Evolutionary conservation across 92 coral and sea anemone species (phyloP).

Genomic region (Bergia puertoricense): DNA sequence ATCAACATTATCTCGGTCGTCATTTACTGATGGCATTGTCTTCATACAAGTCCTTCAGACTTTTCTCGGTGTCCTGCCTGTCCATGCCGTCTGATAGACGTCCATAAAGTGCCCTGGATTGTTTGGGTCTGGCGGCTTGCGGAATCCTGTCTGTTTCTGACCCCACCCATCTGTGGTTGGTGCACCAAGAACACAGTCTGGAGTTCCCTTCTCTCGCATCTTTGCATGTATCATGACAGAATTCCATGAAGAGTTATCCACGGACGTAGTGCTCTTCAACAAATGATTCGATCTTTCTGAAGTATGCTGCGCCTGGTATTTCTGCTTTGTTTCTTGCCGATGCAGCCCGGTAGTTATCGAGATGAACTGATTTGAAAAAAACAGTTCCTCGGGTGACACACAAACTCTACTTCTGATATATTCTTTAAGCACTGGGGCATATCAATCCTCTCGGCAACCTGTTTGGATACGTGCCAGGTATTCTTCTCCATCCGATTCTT

Average conservation of each 20-base stretch:
- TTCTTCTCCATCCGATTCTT: conserved; percentile 45
- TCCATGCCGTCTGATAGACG: conserved; percentile 14
- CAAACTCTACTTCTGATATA: conserved; percentile 24
- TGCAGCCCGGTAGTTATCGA: conserved; percentile 10
- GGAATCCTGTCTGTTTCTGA: conserved; percentile 43
- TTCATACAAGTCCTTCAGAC: conserved; percentile 24
- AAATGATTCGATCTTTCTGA: conserved; percentile 5
- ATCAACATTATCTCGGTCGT: conserved; percentile 18
- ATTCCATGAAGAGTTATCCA: conserved; percentile 16
- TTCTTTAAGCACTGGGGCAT: conserved; percentile 31
- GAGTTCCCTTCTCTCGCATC: background rate
- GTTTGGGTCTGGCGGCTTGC: conserved; percentile 25
- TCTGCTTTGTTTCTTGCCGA: conserved; percentile 3
- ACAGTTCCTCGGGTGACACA: background rate
- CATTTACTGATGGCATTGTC: background rate
- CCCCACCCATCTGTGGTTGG: conserved; percentile 40
- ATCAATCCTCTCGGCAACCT: conserved; percentile 38
- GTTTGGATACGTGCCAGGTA: conserved; percentile 16
- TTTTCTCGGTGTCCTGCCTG: conserved; percentile 34
- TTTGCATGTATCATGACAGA: conserved; percentile 26
- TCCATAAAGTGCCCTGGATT: conserved; percentile 27
- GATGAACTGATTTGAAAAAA: conserved; percentile 10
- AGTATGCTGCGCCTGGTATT: conserved; percentile 36
- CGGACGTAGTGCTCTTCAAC: conserved; percentile 26
- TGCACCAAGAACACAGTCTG: conserved; percentile 37